These are phyloP conservation scores for Percopsis omiscomaycus DNA, from an alignment of 2,797 vertebrate genomes.

Conservation along the genomic window DNA sequence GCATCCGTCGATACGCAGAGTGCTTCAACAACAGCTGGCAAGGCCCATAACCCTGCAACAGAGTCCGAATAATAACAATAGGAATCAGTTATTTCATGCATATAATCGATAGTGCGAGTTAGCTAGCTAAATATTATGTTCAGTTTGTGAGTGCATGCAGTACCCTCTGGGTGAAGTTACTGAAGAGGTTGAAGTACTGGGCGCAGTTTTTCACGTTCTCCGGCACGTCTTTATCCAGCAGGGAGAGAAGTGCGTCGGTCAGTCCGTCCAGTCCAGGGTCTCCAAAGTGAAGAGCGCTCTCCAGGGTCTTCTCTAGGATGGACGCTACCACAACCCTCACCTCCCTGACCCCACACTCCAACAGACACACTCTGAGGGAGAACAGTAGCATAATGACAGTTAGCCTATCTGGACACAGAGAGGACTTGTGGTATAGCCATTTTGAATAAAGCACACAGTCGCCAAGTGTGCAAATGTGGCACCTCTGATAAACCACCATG, in stretches of 20 bases:
- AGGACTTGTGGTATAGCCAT: background rate
- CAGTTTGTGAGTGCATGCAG: background rate
- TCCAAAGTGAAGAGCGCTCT: slow-evolving; percentile 92
- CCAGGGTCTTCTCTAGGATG: slow-evolving; percentile 94
- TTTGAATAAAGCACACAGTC: too few species aligned
- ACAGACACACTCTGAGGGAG: slow-evolving; percentile 84
- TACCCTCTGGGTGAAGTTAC: slow-evolving; percentile 97
- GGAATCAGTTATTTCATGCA: too few species aligned
- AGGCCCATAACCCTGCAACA: slow-evolving; percentile 84
- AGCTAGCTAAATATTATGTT: background rate
- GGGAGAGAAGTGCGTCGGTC: slow-evolving; percentile 87
- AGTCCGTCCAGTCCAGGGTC: slow-evolving; percentile 88
- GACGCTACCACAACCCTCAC: slow-evolving; percentile 95
- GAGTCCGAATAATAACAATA: background rate
- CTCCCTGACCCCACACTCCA: slow-evolving; percentile 93
- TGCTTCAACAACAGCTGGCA: slow-evolving; percentile 91
- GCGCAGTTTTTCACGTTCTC: slow-evolving; percentile 99
- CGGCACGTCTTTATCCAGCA: slow-evolving; percentile 96
- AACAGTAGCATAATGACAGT: background rate
- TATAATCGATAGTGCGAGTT: too few species aligned
- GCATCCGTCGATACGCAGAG: slow-evolving; percentile 90
- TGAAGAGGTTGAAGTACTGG: slow-evolving; percentile 97
- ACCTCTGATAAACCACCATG: too few species aligned
- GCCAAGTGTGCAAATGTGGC: too few species aligned
- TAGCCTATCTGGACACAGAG: background rate